These are phyloP conservation scores for Alviniconcha strummeri DNA, from an alignment of 2,888 invertebrate species.

Conservation along the genomic window DNA sequence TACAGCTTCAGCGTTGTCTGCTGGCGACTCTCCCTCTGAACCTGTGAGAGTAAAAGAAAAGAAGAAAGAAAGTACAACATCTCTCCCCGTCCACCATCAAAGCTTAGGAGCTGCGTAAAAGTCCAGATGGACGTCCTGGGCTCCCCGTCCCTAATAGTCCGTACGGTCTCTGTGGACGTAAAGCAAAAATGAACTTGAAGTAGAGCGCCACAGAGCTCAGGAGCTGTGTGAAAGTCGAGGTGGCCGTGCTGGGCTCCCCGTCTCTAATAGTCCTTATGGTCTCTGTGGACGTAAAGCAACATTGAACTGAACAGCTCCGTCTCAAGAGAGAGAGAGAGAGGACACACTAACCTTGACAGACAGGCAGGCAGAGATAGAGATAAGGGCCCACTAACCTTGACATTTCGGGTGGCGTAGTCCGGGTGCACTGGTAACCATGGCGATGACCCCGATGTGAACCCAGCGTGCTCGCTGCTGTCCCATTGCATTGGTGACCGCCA, in stretches of 20 bases:
- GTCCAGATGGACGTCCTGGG: too few relatives aligned
- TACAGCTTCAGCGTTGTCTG: slow-evolving; percentile 38
- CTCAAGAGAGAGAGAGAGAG: not conserved
- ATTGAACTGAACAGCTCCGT: too few relatives aligned
- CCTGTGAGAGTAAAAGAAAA: slow-evolving; percentile 1
- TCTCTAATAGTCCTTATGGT: too few relatives aligned
- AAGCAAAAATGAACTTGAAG: too few relatives aligned
- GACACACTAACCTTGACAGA: not conserved
- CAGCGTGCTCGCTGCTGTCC: slow-evolving; percentile 58
- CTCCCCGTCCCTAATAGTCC: too few relatives aligned
- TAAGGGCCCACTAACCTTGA: slow-evolving; percentile 50
- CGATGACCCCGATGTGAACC: slow-evolving; percentile 57
- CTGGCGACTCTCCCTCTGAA: slow-evolving; percentile 23
- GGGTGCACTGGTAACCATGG: slow-evolving; percentile 66
- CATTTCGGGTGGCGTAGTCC: slow-evolving; percentile 58
- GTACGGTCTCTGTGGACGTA: too few relatives aligned
- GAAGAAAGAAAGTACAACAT: not conserved
- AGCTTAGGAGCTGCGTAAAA: too few relatives aligned
- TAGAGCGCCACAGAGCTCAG: too few relatives aligned
- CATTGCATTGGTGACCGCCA: slow-evolving; percentile 72
- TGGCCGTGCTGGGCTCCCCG: too few relatives aligned
- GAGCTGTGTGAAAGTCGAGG: too few relatives aligned
- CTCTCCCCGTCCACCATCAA: too few relatives aligned
- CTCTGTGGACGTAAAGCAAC: too few relatives aligned
- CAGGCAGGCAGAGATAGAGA: not conserved